Percentiles rank a stretch among this genome's conserved stretches.
Evolutionary conservation across 2,113 vertebrate species (phyloP).

Genomic region (Abramis brama): DNA sequence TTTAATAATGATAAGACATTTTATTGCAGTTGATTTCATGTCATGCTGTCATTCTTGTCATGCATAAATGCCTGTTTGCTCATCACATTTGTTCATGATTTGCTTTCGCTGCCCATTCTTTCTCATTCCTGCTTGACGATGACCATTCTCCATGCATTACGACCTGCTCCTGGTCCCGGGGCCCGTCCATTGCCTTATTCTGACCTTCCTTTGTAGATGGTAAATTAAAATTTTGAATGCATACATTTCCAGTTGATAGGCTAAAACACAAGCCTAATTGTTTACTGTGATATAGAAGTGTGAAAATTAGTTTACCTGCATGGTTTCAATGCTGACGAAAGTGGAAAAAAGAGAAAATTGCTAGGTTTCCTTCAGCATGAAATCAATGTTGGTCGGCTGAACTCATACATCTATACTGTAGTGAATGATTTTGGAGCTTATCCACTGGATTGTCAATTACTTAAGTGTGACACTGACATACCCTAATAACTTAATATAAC

Average conservation of each 20-base stretch:
- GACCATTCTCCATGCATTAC: constrained; percentile 54
- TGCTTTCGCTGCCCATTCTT: constrained; percentile 28
- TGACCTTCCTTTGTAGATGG: constrained; percentile 62
- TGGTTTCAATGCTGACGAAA: constrained; percentile 10
- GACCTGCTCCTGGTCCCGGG: constrained; percentile 51
- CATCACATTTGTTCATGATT: constrained; percentile 25
- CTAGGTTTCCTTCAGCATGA: not conserved
- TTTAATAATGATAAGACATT: not conserved
- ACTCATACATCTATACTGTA: not conserved
- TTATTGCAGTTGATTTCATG: not conserved
- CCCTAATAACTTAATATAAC: not conserved
- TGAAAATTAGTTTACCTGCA: not conserved
- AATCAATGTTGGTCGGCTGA: not conserved
- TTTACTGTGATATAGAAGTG: constrained; percentile 18
- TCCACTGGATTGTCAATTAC: constrained; percentile 36
- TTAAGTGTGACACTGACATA: not conserved
- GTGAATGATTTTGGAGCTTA: constrained; percentile 38
- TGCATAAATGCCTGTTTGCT: constrained; percentile 25
- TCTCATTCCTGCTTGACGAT: constrained; percentile 50
- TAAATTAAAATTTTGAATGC: constrained; percentile 54
- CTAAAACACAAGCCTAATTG: constrained; percentile 37
- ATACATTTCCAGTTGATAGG: constrained; percentile 38
- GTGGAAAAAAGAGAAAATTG: not conserved
- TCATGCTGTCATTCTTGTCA: constrained; percentile 9
- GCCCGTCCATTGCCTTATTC: constrained; percentile 31